Percentiles rank a stretch among this genome's conserved stretches.
These are phyloP conservation scores for Gallinago nigripennis DNA, from an alignment of 2,797 vertebrate species.

Conservation along the genomic window DNA sequence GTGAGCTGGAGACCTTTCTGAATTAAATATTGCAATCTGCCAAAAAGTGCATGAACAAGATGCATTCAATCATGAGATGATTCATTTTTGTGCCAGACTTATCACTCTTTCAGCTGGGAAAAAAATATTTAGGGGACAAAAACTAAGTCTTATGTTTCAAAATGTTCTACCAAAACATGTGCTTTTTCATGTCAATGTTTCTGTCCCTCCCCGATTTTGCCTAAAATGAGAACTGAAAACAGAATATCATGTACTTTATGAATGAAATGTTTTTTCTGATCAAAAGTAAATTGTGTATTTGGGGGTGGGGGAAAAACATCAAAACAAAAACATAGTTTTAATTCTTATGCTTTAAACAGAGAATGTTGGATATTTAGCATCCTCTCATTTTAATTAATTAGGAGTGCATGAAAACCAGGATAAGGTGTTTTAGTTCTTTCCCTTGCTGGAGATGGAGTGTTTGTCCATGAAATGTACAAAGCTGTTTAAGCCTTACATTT, in stretches of 20 bases:
- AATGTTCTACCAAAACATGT: background rate
- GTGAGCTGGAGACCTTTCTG: background rate
- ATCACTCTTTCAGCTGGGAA: background rate
- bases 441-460: background rate
- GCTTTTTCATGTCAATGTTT: background rate
- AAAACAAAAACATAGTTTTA: background rate
- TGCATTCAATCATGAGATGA: background rate
- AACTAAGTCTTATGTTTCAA: background rate
- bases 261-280: background rate
- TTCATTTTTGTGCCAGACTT: background rate
- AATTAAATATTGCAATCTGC: background rate
- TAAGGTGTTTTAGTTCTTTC: background rate
- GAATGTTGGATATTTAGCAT: background rate
- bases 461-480: background rate
- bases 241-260: background rate
- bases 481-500: background rate
- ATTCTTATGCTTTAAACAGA: background rate
- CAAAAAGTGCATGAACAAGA: background rate
- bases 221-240: background rate
- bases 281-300: background rate
- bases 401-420: background rate
- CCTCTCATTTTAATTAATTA: background rate
- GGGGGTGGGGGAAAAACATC: background rate
- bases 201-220: background rate
- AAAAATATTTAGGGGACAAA: background rate